phyloP scores from a whole-genome alignment of 2,888 invertebrate species.

The Nomada goodeniana region DNA sequence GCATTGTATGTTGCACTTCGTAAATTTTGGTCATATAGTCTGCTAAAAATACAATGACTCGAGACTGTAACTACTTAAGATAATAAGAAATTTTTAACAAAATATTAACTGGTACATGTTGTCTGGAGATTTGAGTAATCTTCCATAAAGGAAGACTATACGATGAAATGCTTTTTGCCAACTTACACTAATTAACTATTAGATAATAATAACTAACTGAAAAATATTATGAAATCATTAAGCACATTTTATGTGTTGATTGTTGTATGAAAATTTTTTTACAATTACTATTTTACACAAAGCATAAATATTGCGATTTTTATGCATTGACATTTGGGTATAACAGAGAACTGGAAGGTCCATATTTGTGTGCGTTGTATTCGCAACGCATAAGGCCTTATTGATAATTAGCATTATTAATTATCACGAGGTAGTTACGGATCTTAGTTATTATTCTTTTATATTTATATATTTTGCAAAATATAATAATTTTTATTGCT shows the following conservation, averaged over 20 bases:
- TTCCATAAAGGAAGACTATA: slow-evolving; percentile 62
- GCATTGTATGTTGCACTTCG: slow-evolving; percentile 41
- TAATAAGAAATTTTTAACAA: slow-evolving; percentile 66
- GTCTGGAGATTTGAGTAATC: slow-evolving; percentile 73
- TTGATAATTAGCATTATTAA: slow-evolving; percentile 75
- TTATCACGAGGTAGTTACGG: slow-evolving; percentile 77
- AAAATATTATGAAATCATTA: slow-evolving; percentile 76
- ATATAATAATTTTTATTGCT: slow-evolving; percentile 82
- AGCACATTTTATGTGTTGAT: slow-evolving; percentile 78
- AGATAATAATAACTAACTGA: slow-evolving; percentile 76
- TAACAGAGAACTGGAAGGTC: slow-evolving; percentile 62
- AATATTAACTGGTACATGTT: slow-evolving; percentile 69
- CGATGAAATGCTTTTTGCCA: slow-evolving; percentile 78
- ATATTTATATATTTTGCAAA: slow-evolving; percentile 82
- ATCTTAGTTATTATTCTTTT: slow-evolving; percentile 81
- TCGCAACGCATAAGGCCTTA: slow-evolving; percentile 66
- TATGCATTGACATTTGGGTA: slow-evolving; percentile 70
- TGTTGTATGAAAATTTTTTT: slow-evolving; percentile 78
- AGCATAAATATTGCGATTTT: slow-evolving; percentile 68
- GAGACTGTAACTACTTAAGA: slow-evolving; percentile 75
- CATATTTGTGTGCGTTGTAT: slow-evolving; percentile 70
- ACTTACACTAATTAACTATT: slow-evolving; percentile 80
- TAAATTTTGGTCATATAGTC: slow-evolving; percentile 60
- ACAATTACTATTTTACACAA: slow-evolving; percentile 78
- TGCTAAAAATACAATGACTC: slow-evolving; percentile 71